Base-by-base conservation (phyloP, 2,888 invertebrate species). In the Sisyra nigra region DNA sequence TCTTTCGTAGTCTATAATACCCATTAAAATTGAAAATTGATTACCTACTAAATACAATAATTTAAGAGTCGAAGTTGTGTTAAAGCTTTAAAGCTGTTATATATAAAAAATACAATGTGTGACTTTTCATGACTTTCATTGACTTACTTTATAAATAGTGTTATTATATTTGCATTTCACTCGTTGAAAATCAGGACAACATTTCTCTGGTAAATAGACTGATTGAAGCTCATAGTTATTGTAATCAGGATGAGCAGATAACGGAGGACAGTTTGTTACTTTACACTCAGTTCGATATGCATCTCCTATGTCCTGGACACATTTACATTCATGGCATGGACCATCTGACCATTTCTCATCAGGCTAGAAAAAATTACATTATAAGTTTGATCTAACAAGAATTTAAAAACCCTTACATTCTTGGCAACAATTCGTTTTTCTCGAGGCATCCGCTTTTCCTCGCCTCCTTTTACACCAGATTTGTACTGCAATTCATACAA, bases 301-400 rank as follows among this genome's bases (percentile, higher is more conserved):
- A 6, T 56, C 58, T 11, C 52, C 49, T 7, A 52, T 50, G 33
- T 55, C 51, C 30, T 60, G 60, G 19, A 50, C 34, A 55, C 82
- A 83, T 36, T 61, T 61, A 51, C 83, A 84, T 29, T 66, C 62
- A 32, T 73, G 70, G 53, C 84, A 84, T 15, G 77, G 76, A 0
- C 81, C 82, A 56, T 83, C 81, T 46, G 65, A 55, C 83, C 83
- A 84, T 0, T 60, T 66, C 1, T 72, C 68, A 9, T 76, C 72
- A 35, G 65, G 47, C 74, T 74, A 50, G 0, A 36, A 37, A n/a
- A n/a, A n/a, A n/a, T n/a, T n/a, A n/a, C n/a, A n/a, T n/a, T n/a
- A n/a, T n/a, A n/a, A n/a, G n/a, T n/a, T n/a, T n/a, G n/a, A n/a
- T n/a, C n/a, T n/a, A n/a, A n/a, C n/a, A n/a, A n/a, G n/a, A n/a